A percentile compares a stretch with the other conserved stretches of the same genome.
phyloP scores from a whole-genome alignment of 1,140 invertebrate species.

The Euura lappo region DNA sequence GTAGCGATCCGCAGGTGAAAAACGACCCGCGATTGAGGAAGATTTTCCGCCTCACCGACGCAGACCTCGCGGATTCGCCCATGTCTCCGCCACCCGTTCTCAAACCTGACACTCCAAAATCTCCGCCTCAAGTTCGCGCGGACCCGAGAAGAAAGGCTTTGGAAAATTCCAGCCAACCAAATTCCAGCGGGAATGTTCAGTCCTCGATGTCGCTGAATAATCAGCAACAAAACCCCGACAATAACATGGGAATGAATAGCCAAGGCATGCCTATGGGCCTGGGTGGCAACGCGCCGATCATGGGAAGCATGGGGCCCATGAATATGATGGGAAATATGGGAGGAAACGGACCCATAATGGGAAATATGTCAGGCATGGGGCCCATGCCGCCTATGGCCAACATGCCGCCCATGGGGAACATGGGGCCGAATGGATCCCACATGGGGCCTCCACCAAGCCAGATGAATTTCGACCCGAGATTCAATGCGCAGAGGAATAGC shows the following conservation, averaged over 20 bases:
- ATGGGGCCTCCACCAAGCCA: conserved; percentile 35
- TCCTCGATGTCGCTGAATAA: conserved; percentile 20
- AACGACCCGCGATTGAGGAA: conserved; percentile 75
- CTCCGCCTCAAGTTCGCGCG: conserved; percentile 52
- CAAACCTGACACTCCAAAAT: conserved; percentile 50
- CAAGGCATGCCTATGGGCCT: conserved; percentile 14
- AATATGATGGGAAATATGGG: conserved; percentile 51
- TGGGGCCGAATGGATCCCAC: conserved; percentile 33
- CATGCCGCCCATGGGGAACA: conserved; percentile 8
- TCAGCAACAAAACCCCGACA: neutral
- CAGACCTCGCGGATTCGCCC: conserved; percentile 59
- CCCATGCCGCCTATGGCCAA: neutral
- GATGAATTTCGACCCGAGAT: conserved; percentile 52
- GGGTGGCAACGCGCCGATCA: conserved; percentile 30
- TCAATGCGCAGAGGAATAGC: conserved; percentile 46
- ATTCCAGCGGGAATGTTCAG: conserved; percentile 33
- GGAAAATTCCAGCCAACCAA: conserved; percentile 47
- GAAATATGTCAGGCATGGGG: conserved; percentile 43
- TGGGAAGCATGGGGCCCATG: conserved; percentile 51
- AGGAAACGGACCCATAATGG: conserved; percentile 47
- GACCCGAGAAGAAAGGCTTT: conserved; percentile 66
- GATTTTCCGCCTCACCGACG: conserved; percentile 70
- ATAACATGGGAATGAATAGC: neutral
- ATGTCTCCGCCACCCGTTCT: conserved; percentile 52
- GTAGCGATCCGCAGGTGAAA: conserved; percentile 72